These are phyloP conservation scores for Prenolepis imparis DNA, from an alignment of 2,888 invertebrate genomes.

Conservation along the genomic window DNA sequence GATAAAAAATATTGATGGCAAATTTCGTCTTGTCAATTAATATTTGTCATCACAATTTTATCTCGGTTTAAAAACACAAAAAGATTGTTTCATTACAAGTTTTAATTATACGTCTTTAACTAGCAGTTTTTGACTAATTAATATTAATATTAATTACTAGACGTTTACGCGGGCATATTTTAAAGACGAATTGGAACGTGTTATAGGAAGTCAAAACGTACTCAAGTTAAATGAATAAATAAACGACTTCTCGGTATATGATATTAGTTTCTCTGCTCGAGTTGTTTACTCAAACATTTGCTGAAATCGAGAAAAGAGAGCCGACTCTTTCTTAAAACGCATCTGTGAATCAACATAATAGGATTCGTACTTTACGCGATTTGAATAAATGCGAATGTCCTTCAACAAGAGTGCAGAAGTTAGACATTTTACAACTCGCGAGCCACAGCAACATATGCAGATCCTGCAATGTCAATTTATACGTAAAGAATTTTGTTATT, in stretches of 20 bases:
- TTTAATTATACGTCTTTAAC: background rate
- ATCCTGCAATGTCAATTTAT: background rate
- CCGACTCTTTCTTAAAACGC: slow-evolving; percentile 21
- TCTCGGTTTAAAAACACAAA: background rate
- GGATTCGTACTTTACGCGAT: slow-evolving; percentile 18
- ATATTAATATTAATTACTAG: background rate
- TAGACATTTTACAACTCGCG: background rate
- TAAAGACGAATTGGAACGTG: background rate
- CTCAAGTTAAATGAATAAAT: background rate
- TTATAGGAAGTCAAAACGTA: background rate
- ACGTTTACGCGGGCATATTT: background rate
- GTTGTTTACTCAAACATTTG: background rate
- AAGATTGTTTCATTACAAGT: background rate
- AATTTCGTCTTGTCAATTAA: background rate
- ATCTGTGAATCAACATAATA: slow-evolving; percentile 25
- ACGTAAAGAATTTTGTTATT: background rate
- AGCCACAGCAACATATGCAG: background rate
- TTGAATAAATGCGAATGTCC: slow-evolving; percentile 48
- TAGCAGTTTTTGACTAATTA: background rate
- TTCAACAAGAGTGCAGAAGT: slow-evolving; percentile 41
- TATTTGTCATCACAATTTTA: background rate
- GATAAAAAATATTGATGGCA: background rate
- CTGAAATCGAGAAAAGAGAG: background rate
- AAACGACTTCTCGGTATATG: background rate
- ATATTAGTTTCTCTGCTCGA: background rate